Evolutionary conservation across 1,140 invertebrate species (phyloP).

Genomic region (Macrosteles quadrilineatus): DNA sequence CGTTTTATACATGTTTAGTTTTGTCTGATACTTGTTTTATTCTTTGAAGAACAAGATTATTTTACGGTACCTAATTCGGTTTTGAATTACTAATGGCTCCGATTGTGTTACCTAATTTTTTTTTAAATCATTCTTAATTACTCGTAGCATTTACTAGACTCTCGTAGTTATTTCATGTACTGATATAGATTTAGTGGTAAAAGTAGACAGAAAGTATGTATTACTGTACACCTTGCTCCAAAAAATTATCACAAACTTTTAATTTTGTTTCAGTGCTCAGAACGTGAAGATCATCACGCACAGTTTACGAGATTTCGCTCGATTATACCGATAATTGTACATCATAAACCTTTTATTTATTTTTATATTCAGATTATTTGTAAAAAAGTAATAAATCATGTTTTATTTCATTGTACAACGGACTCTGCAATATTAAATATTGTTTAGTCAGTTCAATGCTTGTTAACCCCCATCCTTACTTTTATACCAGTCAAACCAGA

Average conservation of each 20-base stretch:
- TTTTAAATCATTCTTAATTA: no score
- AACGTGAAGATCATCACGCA: constrained; percentile 68
- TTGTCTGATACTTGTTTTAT: not conserved
- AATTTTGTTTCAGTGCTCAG: constrained; percentile 60
- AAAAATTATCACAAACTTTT: no score
- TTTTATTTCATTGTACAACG: constrained; percentile 13
- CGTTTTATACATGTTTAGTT: constrained; percentile 1
- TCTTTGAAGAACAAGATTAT: not conserved
- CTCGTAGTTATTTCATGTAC: no score
- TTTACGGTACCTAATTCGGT: not conserved
- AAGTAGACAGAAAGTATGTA: no score
- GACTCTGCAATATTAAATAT: constrained; percentile 18
- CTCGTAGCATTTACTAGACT: no score
- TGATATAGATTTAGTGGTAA: no score
- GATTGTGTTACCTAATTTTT: no score
- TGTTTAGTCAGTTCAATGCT: constrained; percentile 6
- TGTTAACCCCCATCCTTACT: no score
- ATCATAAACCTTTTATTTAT: constrained; percentile 20
- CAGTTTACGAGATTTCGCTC: constrained; percentile 71
- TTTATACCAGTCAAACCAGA: no score
- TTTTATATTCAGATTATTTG: constrained; percentile 22
- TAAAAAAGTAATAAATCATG: constrained; percentile 3
- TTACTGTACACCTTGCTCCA: no score
- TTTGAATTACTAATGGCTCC: no score
- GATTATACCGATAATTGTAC: constrained; percentile 62